Base-by-base conservation (phyloP, 2,888 invertebrate genomes). In the Tetropium fuscum region DNA sequence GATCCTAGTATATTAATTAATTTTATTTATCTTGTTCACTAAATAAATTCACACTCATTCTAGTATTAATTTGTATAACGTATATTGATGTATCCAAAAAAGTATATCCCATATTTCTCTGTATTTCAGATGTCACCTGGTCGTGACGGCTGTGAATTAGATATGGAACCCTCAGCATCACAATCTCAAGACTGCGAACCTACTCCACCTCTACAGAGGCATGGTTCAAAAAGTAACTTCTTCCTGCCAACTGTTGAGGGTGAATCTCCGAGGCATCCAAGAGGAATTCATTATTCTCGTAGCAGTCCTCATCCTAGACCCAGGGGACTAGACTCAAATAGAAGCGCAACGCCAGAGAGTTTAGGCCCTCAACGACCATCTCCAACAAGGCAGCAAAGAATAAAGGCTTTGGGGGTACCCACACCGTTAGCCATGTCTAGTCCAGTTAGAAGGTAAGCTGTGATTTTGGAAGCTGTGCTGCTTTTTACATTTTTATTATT, bases 151-250 rank as follows among this genome's bases (percentile, higher is more conserved):
- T 89, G 89, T 55, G 94, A 95, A 79, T 88, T 93, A 69, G 94
- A 95, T 74, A 87, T 91, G 87, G 94, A 94, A 68, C 93, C 93
- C n/a, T 91, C 91, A 20, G 94, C 94, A 44, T 94, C 94, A 45
- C 95, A 95, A 83, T 93, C 93, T 48, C 92, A 93, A 73, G 95
- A 95, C 86, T 95, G 95, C 83, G 95, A 95, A 82, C 94, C 95
- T 5, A 95, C 95, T 70, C 95, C 95, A 43, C 89, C 91, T 7
- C 82, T 93, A 68, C 93, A 94, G 82, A 87, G 95, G 71, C 91
- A 91, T 76, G 94, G 94, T 74, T 94, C 94, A 58, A 91, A 90
- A 74, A 91, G 89, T 73, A 95, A 94, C 83, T 90, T 95, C 84
- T 95, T 94, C 85, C 87, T 92, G 80, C 92, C 93, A 53, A 51